phyloP scores from a whole-genome alignment of 2,888 invertebrate species.

The Cephus nigrinus region DNA sequence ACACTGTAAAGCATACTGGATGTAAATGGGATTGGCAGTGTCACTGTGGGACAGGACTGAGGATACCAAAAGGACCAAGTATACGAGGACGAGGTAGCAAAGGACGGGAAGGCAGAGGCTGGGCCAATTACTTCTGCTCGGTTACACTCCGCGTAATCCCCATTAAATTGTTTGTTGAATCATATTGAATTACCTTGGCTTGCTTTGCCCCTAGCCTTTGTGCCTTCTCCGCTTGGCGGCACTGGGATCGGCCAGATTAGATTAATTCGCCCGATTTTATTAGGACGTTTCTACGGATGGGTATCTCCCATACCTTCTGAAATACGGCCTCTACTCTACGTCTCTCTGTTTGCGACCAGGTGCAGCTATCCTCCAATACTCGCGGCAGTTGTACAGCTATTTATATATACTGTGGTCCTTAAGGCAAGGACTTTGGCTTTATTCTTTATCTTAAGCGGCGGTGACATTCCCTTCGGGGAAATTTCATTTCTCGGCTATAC shows the following conservation, averaged over 20 bases:
- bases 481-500: constrained; percentile 41
- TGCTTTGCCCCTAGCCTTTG: constrained; percentile 43
- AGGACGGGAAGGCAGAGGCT: constrained; percentile 21
- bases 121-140: constrained; percentile 39
- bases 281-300: constrained; percentile 42
- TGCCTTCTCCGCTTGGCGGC: constrained; percentile 27
- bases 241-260: constrained; percentile 50
- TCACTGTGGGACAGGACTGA: neutral
- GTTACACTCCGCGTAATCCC: constrained; percentile 46
- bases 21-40: neutral
- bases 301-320: constrained; percentile 12
- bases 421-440: constrained; percentile 21
- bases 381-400: neutral
- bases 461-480: constrained; percentile 45
- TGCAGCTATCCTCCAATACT: neutral
- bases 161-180: constrained; percentile 58
- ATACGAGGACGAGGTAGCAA: constrained; percentile 8
- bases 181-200: constrained; percentile 51
- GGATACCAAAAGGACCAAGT: constrained; percentile 4
- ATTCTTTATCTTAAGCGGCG: constrained; percentile 47
- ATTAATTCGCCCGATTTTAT: constrained; percentile 59
- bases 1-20: neutral
- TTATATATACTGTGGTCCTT: neutral
- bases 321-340: neutral
- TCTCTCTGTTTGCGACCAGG: constrained; percentile 6